These are phyloP conservation scores for Hormaphis cornu DNA, from an alignment of 1,140 invertebrate species.

Conservation along the genomic window DNA sequence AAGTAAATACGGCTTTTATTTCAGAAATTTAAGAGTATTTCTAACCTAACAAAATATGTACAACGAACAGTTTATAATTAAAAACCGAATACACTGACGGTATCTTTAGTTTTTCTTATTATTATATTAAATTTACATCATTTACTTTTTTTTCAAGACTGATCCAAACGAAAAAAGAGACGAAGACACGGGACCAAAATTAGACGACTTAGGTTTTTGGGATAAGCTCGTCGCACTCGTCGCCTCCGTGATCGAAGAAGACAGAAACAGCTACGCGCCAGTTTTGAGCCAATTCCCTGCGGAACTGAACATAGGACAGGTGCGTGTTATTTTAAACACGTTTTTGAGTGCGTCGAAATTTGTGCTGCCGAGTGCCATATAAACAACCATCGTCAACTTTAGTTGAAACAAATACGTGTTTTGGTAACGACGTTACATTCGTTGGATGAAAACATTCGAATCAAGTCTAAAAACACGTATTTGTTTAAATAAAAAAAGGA, in stretches of 20 bases:
- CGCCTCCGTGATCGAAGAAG: conserved; percentile 97
- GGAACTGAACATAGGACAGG: conserved; percentile 81
- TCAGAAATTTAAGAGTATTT: too few species aligned
- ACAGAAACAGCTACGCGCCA: conserved; percentile 95
- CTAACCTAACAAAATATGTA: too few species aligned
- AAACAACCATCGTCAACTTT: too few species aligned
- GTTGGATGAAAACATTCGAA: too few species aligned
- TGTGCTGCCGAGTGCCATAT: too few species aligned
- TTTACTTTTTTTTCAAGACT: conserved; percentile 56
- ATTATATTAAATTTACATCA: not conserved
- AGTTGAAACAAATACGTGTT: too few species aligned
- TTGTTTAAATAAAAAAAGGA: too few species aligned
- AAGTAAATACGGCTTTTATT: too few species aligned
- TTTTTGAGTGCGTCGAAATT: not conserved
- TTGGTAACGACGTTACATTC: too few species aligned
- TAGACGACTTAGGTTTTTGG: conserved; percentile 95
- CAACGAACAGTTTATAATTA: too few species aligned
- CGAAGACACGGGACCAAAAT: conserved; percentile 77
- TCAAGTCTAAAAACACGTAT: too few species aligned
- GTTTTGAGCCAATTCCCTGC: conserved; percentile 96
- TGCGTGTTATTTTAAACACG: conserved; percentile 42
- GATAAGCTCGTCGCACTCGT: conserved; percentile 96
- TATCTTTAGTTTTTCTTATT: not conserved
- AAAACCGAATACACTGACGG: not conserved
- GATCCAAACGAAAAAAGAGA: conserved; percentile 84